A percentile compares a stretch with the other conserved stretches of the same genome.
phyloP scores from a whole-genome alignment of 2,113 vertebrate species.

The cattle (Bos taurus) region ARS-UCD2.0 NC_037336.1:101946501-101947000 shows the following conservation, averaged over 20 bases:
- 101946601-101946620: neutral
- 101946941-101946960: accelerated
- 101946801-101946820: neutral
- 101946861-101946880: neutral
- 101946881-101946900: accelerated
- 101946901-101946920: neutral
- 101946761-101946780: neutral
- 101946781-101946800: neutral
- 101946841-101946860: neutral
- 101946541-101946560: too few relatives aligned
- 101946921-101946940: accelerated
- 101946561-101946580: neutral
- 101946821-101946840: neutral
- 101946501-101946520: neutral
- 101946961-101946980: neutral
- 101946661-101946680: accelerated
- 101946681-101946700: neutral
- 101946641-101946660: accelerated
- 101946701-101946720: neutral
- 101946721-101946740: neutral
- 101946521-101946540: neutral
- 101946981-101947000: neutral
- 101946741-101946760: neutral
- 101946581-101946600: neutral
- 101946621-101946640: accelerated